Conservation (phyloP, 2,797 vertebrate species). For the Crocidura indochinensis region DNA sequence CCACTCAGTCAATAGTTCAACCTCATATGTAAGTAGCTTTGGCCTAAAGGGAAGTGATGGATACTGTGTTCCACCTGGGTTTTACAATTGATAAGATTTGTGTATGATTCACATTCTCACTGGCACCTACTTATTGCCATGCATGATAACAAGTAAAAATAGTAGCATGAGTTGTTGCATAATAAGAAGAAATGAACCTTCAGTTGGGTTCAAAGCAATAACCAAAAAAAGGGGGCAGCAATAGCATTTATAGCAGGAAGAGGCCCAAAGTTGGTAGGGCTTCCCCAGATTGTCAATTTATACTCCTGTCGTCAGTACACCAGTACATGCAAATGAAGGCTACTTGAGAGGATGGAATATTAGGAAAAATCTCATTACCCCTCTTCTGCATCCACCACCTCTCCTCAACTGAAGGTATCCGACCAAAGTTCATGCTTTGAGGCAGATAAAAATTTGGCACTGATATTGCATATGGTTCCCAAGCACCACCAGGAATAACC, state of each 20-base stretch:
- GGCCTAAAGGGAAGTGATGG: constrained; percentile 75
- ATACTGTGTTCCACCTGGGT: constrained; percentile 72
- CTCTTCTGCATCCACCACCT: constrained; percentile 18
- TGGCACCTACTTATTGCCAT: constrained; percentile 72
- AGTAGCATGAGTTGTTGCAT: constrained; percentile 64
- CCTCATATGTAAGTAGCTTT: constrained; percentile 54
- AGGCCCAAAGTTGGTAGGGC: background rate
- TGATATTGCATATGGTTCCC: too few relatives aligned
- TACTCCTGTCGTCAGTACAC: background rate
- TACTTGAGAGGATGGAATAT: background rate
- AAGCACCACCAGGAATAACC: too few relatives aligned
- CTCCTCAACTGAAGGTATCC: background rate
- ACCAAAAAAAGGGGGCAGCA: constrained; percentile 49
- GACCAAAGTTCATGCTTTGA: background rate
- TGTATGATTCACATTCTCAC: constrained; percentile 71
- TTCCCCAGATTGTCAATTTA: constrained; percentile 14
- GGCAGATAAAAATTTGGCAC: background rate
- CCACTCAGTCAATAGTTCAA: constrained; percentile 75
- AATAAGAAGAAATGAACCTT: constrained; percentile 62
- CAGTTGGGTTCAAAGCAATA: constrained; percentile 49
- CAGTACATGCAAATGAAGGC: background rate
- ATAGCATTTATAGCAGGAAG: constrained; percentile 65
- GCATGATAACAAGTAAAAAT: constrained; percentile 61
- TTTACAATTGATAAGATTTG: constrained; percentile 76
- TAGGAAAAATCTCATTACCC: background rate